Percentiles rank a stretch among this genome's conserved stretches.
Evolutionary conservation across 1,140 invertebrate species (phyloP).

Genomic region (Caenorhabditis elegans): WBcel235 BX284606.5:12122501-12123000

Average conservation of each 20-base stretch:
- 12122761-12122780: neutral
- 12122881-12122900: too few species aligned
- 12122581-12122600: neutral
- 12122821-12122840: neutral
- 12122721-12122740: constrained; percentile 26
- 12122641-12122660: neutral
- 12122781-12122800: neutral
- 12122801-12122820: neutral
- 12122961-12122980: too few species aligned
- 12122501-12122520: neutral
- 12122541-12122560: neutral
- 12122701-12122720: constrained; percentile 34
- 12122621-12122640: neutral
- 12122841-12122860: too few species aligned
- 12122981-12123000: too few species aligned
- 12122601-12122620: neutral
- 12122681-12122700: constrained; percentile 30
- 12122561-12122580: neutral
- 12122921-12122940: too few species aligned
- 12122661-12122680: neutral
- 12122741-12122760: neutral
- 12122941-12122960: too few species aligned
- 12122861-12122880: too few species aligned
- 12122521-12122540: neutral
- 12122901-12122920: too few species aligned